phyloP scores from a whole-genome alignment of 2,797 vertebrate genomes.

The Diplodus puntazzo region DNA sequence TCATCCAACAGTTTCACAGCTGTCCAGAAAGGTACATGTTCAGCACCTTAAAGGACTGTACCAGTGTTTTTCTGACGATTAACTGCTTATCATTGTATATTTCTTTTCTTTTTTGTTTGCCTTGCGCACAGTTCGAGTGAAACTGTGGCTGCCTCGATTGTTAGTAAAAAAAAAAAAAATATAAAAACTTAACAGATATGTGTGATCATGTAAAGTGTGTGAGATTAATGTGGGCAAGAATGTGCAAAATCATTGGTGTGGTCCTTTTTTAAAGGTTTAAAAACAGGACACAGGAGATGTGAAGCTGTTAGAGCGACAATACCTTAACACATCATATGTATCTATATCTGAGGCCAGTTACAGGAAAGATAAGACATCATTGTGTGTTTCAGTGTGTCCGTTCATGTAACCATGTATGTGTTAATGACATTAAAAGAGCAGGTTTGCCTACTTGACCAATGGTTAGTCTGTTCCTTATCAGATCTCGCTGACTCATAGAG shows the following conservation, averaged over 20 bases:
- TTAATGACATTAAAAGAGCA: slow-evolving; percentile 42
- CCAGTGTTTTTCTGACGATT: slow-evolving; percentile 4
- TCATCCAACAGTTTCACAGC: not conserved
- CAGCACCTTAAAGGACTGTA: slow-evolving; percentile 5
- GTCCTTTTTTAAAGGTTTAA: slow-evolving; percentile 2
- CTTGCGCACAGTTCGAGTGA: not conserved
- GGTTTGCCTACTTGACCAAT: not conserved
- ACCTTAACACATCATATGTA: not conserved
- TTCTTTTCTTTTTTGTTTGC: not conserved
- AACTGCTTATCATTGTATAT: not conserved
- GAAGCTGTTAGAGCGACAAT: not conserved
- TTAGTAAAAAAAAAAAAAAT: not conserved
- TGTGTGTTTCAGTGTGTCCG: slow-evolving; percentile 23
- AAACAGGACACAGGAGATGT: not conserved
- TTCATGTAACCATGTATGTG: slow-evolving; percentile 37
- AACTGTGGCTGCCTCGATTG: not conserved
- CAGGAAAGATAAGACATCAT: slow-evolving; percentile 14
- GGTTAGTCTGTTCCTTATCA: not conserved
- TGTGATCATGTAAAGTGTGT: not conserved
- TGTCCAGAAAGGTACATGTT: slow-evolving; percentile 9
- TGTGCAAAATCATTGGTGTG: not conserved
- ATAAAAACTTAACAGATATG: not conserved
- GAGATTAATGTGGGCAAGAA: not conserved
- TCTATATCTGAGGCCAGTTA: slow-evolving; percentile 37
- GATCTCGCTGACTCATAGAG: not conserved